These are phyloP conservation scores for Lepetodrilus schrolli DNA, from an alignment of 2,888 invertebrate species.

Conservation along the genomic window DNA sequence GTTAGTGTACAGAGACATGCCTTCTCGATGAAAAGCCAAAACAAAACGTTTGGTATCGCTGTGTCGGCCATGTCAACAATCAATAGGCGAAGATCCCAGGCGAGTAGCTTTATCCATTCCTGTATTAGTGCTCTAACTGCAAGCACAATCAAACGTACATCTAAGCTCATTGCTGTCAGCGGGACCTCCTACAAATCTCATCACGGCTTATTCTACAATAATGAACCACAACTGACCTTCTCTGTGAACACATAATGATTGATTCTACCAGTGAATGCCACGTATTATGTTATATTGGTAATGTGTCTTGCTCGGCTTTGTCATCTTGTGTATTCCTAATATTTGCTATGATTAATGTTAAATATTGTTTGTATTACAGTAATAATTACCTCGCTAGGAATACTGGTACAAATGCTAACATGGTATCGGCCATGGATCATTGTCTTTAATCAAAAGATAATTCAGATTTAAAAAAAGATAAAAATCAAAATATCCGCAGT, in stretches of 20 bases:
- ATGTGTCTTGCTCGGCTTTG: background rate
- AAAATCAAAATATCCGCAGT: too few relatives aligned
- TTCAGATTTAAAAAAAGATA: too few relatives aligned
- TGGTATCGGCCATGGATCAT: too few relatives aligned
- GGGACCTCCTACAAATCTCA: background rate
- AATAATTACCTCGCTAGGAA: too few relatives aligned
- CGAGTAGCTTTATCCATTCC: background rate
- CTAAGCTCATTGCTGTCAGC: constrained; percentile 15
- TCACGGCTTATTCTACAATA: constrained; percentile 17
- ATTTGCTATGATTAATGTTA: background rate
- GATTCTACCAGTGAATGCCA: background rate
- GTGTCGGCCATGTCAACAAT: background rate
- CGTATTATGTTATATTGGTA: background rate
- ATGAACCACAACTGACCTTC: background rate
- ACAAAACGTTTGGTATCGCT: too few relatives aligned
- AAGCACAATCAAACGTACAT: background rate
- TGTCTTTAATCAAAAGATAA: too few relatives aligned
- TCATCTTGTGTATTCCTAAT: background rate
- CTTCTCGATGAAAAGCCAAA: too few relatives aligned
- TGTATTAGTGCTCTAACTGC: background rate
- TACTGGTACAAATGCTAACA: too few relatives aligned
- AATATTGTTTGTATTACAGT: too few relatives aligned
- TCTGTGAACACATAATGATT: background rate
- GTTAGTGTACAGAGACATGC: background rate
- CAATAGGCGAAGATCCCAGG: background rate